Percentiles rank a stretch among this genome's conserved stretches.
These are phyloP conservation scores for Chouioia cunea DNA, from an alignment of 2,888 invertebrate species.

Conservation along the genomic window DNA sequence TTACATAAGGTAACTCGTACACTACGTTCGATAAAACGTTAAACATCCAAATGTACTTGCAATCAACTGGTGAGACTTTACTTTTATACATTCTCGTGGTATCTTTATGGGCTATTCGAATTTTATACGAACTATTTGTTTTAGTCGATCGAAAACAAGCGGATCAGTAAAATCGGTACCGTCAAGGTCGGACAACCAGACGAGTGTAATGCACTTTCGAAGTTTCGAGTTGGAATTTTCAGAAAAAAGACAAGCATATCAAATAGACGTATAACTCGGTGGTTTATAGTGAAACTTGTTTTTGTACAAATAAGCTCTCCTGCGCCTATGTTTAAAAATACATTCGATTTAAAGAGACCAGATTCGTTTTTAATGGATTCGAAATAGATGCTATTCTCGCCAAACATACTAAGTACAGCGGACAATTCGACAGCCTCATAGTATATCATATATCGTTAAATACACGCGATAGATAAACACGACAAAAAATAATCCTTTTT, in stretches of 20 bases:
- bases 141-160: slow-evolving; percentile 1
- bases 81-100: not conserved
- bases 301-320: too few species aligned
- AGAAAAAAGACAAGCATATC: not conserved
- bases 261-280: not conserved
- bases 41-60: too few species aligned
- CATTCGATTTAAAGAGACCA: too few species aligned
- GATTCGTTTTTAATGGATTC: too few species aligned
- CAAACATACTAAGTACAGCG: too few species aligned
- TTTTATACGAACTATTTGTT: slow-evolving; percentile 2
- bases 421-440: not conserved
- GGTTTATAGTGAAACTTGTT: not conserved
- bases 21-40: too few species aligned
- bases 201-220: slow-evolving; percentile 26
- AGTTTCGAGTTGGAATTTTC: slow-evolving; percentile 1
- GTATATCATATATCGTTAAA: slow-evolving; percentile 12
- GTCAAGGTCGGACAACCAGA: slow-evolving; percentile 21
- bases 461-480: slow-evolving; percentile 11
- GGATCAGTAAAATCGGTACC: slow-evolving; percentile 2
- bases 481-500: too few species aligned
- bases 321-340: too few species aligned
- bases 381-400: too few species aligned
- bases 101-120: not conserved
- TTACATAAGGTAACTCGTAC: too few species aligned
- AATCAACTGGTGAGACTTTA: not conserved